Evolutionary conservation across 1,140 invertebrate genomes (phyloP).

Genomic region (Drosophila prosaltans): DNA sequence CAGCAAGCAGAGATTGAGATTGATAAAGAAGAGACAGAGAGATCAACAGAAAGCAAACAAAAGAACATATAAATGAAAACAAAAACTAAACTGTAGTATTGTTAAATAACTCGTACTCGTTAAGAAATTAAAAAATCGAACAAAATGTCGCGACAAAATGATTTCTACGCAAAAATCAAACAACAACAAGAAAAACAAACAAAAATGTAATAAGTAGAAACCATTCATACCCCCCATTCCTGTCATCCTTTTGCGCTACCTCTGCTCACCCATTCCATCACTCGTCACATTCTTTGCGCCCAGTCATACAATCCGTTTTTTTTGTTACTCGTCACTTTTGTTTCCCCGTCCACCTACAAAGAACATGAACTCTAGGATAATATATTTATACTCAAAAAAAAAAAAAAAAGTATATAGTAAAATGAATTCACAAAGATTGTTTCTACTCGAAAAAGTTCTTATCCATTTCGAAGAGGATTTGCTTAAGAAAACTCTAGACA

Average conservation of each 20-base stretch:
- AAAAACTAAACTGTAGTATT: not conserved
- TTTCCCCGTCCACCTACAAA: not conserved
- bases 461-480: not conserved
- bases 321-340: not conserved
- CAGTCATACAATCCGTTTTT: no score
- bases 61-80: slow-evolving; percentile 16
- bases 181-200: not conserved
- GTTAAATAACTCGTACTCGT: not conserved
- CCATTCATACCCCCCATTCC: not conserved
- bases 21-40: not conserved
- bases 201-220: slow-evolving; percentile 1
- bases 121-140: slow-evolving; percentile 10
- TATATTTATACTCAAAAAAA: no score
- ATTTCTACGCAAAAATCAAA: not conserved
- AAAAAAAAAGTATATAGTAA: not conserved
- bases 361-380: not conserved
- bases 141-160: slow-evolving; percentile 6
- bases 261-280: slow-evolving; percentile 6
- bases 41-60: slow-evolving; percentile 1
- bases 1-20: slow-evolving; percentile 4
- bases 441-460: not conserved
- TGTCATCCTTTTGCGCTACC: not conserved
- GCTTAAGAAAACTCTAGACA: not conserved
- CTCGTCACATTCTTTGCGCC: not conserved
- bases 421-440: not conserved